phyloP scores from a whole-genome alignment of 2,888 invertebrate genomes.

The Drosophila greeni region DNA sequence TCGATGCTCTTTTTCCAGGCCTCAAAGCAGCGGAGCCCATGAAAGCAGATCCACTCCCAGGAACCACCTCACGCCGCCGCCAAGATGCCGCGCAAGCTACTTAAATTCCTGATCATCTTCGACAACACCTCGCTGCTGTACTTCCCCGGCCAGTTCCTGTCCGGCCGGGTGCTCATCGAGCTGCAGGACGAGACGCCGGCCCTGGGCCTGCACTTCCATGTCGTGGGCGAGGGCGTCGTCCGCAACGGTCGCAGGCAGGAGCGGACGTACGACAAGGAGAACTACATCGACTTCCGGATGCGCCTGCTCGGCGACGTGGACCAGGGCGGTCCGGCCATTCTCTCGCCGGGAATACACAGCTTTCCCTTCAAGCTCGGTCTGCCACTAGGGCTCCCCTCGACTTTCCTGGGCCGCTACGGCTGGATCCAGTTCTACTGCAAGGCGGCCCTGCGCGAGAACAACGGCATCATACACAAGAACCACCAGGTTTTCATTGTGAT shows the following conservation, averaged over 20 bases:
- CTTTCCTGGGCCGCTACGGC: slow-evolving; percentile 94
- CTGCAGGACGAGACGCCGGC: slow-evolving; percentile 95
- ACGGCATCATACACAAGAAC: slow-evolving; percentile 93
- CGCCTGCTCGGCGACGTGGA: slow-evolving; percentile 92
- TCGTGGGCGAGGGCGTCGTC: slow-evolving; percentile 96
- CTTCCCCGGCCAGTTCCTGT: slow-evolving; percentile 95
- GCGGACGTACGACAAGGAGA: slow-evolving; percentile 92
- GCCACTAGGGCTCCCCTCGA: slow-evolving; percentile 93
- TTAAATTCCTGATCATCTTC: slow-evolving; percentile 95
- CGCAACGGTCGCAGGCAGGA: slow-evolving; percentile 87
- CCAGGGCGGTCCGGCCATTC: slow-evolving; percentile 88
- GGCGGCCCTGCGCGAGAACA: slow-evolving; percentile 90
- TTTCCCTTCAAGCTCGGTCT: slow-evolving; percentile 95
- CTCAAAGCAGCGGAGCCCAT: slow-evolving; percentile 2
- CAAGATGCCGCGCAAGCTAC: slow-evolving; percentile 89
- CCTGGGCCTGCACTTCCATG: slow-evolving; percentile 94
- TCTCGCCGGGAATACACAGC: slow-evolving; percentile 96
- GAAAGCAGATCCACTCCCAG: slow-evolving; percentile 5
- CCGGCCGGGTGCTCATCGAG: slow-evolving; percentile 94
- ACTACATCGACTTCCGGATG: slow-evolving; percentile 97
- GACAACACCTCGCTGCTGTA: slow-evolving; percentile 95
- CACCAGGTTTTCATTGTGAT: slow-evolving; percentile 98
- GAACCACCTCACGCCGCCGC: slow-evolving; percentile 3
- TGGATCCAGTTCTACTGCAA: slow-evolving; percentile 98
- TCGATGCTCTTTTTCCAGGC: slow-evolving; percentile 5